Evolutionary conservation across 2,888 invertebrate species (phyloP).

Genomic region (Nesidiocoris tenuis): DNA sequence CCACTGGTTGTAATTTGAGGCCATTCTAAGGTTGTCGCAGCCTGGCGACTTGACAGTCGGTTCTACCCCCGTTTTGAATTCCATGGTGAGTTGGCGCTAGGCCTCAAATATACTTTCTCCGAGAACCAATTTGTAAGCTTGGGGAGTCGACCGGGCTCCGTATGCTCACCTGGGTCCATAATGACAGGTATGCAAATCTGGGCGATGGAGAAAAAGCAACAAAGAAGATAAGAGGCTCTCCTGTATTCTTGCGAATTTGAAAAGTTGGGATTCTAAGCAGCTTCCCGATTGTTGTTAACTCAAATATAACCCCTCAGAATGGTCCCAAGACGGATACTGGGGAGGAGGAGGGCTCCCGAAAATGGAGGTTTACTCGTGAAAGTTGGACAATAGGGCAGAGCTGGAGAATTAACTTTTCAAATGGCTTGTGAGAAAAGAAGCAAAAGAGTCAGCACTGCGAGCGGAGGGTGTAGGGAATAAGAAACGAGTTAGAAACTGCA

Average conservation of each 20-base stretch:
- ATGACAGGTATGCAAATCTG: no score
- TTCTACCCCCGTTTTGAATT: no score
- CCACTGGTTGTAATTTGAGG: no score
- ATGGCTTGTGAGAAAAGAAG: slow-evolving; percentile 14
- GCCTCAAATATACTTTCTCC: no score
- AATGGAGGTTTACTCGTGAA: slow-evolving; percentile 15
- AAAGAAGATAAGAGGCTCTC: not conserved
- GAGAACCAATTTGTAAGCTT: no score
- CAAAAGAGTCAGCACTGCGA: not conserved
- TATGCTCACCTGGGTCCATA: no score
- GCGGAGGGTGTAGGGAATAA: not conserved
- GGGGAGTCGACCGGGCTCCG: no score
- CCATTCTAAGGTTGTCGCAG: no score
- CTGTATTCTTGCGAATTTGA: slow-evolving; percentile 14
- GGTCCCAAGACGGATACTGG: not conserved
- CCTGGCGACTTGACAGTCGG: no score
- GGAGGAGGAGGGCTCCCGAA: not conserved
- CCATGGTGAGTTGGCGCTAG: no score
- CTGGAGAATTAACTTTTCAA: slow-evolving; percentile 28
- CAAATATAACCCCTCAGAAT: slow-evolving; percentile 17
- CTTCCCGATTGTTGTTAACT: slow-evolving; percentile 25
- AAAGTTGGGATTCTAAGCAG: slow-evolving; percentile 7
- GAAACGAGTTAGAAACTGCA: slow-evolving; percentile 18
- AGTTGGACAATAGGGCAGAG: slow-evolving; percentile 16
- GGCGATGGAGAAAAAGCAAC: no score